Base-by-base conservation (phyloP, 2,888 invertebrate species). In the Mesorhabditis belari region DNA sequence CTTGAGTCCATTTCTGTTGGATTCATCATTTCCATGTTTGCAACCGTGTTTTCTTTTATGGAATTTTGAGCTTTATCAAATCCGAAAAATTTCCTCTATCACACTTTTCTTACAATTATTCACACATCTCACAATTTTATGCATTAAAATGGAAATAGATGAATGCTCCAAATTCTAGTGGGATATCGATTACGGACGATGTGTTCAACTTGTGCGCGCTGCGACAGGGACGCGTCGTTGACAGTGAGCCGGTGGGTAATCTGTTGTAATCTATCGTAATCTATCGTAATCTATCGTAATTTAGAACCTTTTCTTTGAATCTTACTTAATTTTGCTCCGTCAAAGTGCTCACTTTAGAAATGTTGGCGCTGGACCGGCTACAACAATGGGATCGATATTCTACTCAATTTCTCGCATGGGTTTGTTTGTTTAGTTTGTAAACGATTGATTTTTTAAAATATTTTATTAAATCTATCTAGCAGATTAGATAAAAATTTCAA, bases 301-400 rank as follows among this genome's bases (percentile, higher is more conserved):
- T 5, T 21, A 5, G 19, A 5, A 5, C 51, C 19, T 5, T 17
- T 51, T 9, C 6, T 21, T 51, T 51, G 19, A 51, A 28, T 17
- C 5, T 51, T 19, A 29, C 29, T 53, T 50, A 27, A n/a, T 21
- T 59, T 64, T 9, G 25, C n/a, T 12, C n/a, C n/a, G 21, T 17
- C 23, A 53, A 12, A n/a, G 24, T 4, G 2, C 9, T 29, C n/a
- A 0, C 61, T 67, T 49, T 57, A 75, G 74, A 71, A 73, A 53
- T 70, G 68, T 28, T 77, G 77, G 77, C 62, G 77, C 25, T 75
- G 76, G 75, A 62, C 65, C 4, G 76, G 77, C 2, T 75, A 58
- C 64, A 71, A 77, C 54, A 67, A 63, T 27, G 77, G 77, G 9
- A 60, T 73, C 4, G 77, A 77, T 61, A 26, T 77, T 3, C 61